These are phyloP conservation scores for Orthosia incerta DNA, from an alignment of 2,888 invertebrate species.

Conservation along the genomic window DNA sequence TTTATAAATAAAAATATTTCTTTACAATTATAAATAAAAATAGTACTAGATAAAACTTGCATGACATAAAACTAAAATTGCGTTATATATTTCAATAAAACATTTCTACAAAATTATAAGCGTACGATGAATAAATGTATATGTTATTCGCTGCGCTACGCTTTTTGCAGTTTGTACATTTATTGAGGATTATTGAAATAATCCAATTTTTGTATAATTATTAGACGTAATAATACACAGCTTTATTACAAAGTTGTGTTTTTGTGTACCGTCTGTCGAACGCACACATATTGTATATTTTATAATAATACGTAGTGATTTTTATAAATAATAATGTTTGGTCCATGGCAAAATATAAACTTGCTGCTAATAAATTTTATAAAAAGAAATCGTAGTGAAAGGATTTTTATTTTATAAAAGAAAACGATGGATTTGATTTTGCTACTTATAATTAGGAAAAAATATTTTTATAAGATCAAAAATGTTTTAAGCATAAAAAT, in stretches of 20 bases:
- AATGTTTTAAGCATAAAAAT: constrained; percentile 18
- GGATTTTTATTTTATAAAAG: constrained; percentile 2
- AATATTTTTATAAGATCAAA: constrained; percentile 59
- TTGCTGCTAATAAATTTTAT: constrained; percentile 52
- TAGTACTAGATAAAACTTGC: background rate
- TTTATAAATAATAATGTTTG: constrained; percentile 60
- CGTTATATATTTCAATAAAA: constrained; percentile 44
- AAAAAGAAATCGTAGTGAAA: constrained; percentile 35
- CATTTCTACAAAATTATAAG: constrained; percentile 53
- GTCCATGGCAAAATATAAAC: constrained; percentile 62
- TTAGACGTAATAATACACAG: constrained; percentile 68
- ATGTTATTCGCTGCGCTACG: constrained; percentile 75
- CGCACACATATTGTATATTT: constrained; percentile 69
- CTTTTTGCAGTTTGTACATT: constrained; percentile 72
- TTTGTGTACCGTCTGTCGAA: constrained; percentile 66
- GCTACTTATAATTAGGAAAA: constrained; percentile 42
- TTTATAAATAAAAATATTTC: background rate
- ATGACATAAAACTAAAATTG: background rate
- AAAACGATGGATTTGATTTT: constrained; percentile 26
- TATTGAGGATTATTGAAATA: constrained; percentile 63
- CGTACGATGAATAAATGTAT: constrained; percentile 75
- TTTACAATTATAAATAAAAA: background rate
- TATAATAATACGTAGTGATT: constrained; percentile 64
- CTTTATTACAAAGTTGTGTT: constrained; percentile 68
- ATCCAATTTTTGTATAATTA: constrained; percentile 64